Percentiles rank a stretch among this genome's conserved stretches.
These are phyloP conservation scores for Pongo abelii DNA, from an alignment of 2,113 vertebrate species.

Conservation along the genomic window DNA sequence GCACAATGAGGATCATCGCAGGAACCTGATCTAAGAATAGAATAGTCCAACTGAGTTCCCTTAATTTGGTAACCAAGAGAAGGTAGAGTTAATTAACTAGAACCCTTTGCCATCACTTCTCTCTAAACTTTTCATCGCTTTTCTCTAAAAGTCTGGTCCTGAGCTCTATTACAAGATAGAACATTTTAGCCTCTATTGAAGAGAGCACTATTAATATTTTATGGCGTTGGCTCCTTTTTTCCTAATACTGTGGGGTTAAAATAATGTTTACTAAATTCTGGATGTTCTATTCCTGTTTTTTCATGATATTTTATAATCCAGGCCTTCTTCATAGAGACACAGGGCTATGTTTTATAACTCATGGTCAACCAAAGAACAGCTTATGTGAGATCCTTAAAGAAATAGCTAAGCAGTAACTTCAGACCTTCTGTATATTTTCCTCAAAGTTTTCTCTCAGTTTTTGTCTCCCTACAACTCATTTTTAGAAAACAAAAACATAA, in stretches of 20 bases:
- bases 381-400: background rate
- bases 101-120: background rate
- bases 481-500: background rate
- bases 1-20: background rate
- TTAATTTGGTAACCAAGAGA: slow-evolving; percentile 17
- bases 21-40: background rate
- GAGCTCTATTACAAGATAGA: background rate
- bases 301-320: slow-evolving; percentile 11
- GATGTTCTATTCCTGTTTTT: background rate
- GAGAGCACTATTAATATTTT: slow-evolving; percentile 52
- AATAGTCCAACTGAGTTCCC: background rate
- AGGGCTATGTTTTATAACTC: background rate
- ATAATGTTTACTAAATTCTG: slow-evolving; percentile 30
- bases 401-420: background rate
- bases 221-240: background rate
- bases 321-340: background rate
- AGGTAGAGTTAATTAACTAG: slow-evolving; percentile 11
- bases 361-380: background rate
- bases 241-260: background rate
- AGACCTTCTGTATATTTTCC: background rate
- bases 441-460: background rate
- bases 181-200: slow-evolving; percentile 22
- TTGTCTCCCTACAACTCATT: background rate
- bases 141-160: slow-evolving; percentile 13
- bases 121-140: background rate